These are phyloP conservation scores for Furcifer pardalis DNA, from an alignment of 2,797 vertebrate species.

Conservation along the genomic window DNA sequence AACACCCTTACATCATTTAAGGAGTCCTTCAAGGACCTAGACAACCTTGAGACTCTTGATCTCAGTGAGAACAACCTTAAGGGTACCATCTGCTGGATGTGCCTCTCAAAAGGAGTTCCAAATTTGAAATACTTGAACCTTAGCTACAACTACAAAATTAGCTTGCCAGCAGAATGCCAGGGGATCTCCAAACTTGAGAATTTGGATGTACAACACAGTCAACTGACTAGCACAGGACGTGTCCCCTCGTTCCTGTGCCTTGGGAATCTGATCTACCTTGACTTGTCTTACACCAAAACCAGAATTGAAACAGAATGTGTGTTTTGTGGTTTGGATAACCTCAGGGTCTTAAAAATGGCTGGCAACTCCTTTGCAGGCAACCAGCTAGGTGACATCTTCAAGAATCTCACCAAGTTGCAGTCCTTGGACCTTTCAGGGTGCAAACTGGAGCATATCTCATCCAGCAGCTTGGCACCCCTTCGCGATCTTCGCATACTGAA, in stretches of 20 bases:
- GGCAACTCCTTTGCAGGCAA: slow-evolving; percentile 73
- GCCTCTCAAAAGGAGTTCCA: neutral
- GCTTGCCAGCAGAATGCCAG: slow-evolving; percentile 55
- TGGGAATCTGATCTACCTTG: slow-evolving; percentile 73
- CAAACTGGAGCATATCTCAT: slow-evolving; percentile 61
- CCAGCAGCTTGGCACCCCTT: slow-evolving; percentile 63
- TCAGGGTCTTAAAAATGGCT: slow-evolving; percentile 76
- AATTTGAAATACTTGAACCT: slow-evolving; percentile 77
- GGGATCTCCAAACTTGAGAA: slow-evolving; percentile 60
- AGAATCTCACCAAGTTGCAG: slow-evolving; percentile 64
- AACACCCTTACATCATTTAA: slow-evolving; percentile 14
- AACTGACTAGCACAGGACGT: slow-evolving; percentile 51
- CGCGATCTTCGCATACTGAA: slow-evolving; percentile 68
- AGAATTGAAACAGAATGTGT: slow-evolving; percentile 61
- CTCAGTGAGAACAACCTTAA: slow-evolving; percentile 74
- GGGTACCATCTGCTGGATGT: slow-evolving; percentile 58
- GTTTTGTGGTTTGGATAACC: slow-evolving; percentile 72
- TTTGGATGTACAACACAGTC: slow-evolving; percentile 76
- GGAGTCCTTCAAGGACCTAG: neutral
- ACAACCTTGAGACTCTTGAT: slow-evolving; percentile 70
- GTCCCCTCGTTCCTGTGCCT: slow-evolving; percentile 71
- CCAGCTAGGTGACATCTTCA: slow-evolving; percentile 65
- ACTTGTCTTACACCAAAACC: slow-evolving; percentile 75
- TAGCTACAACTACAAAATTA: slow-evolving; percentile 75
- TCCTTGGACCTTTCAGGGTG: slow-evolving; percentile 76